phyloP scores from a whole-genome alignment of 2,797 vertebrate species.

The Macropus fuliginosus region DNA sequence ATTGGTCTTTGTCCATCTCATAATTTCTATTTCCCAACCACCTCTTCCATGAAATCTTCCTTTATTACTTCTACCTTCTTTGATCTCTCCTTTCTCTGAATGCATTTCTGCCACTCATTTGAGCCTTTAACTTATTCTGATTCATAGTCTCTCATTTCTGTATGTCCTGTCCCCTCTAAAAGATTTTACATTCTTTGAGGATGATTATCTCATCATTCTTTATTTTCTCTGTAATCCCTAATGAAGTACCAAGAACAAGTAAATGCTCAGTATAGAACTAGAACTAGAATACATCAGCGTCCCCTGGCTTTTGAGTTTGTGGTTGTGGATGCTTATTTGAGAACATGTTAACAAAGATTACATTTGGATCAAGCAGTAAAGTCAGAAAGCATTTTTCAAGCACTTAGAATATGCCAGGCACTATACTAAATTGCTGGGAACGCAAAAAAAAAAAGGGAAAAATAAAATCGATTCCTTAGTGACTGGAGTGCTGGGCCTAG shows the following conservation, averaged over 20 bases:
- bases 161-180: background rate
- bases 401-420: background rate
- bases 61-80: background rate
- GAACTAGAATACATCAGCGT: background rate
- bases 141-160: slow-evolving; percentile 8
- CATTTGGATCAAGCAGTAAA: background rate
- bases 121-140: slow-evolving; percentile 6
- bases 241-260: background rate
- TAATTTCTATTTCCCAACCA: slow-evolving; percentile 11
- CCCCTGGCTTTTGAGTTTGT: background rate
- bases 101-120: background rate
- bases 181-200: background rate
- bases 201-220: background rate
- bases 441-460: background rate
- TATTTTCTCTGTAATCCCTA: background rate
- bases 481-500: background rate
- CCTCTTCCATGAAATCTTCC: slow-evolving; percentile 16
- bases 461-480: background rate
- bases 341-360: slow-evolving; percentile 8
- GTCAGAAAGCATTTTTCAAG: background rate
- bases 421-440: background rate
- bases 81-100: slow-evolving; percentile 24
- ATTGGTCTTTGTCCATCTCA: background rate
- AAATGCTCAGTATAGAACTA: background rate
- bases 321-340: slow-evolving; percentile 8